Evolutionary conservation across 2,113 vertebrate genomes (phyloP), one percentile per base, ranked within the genome.

Genomic region (Spermophilus dauricus): DNA sequence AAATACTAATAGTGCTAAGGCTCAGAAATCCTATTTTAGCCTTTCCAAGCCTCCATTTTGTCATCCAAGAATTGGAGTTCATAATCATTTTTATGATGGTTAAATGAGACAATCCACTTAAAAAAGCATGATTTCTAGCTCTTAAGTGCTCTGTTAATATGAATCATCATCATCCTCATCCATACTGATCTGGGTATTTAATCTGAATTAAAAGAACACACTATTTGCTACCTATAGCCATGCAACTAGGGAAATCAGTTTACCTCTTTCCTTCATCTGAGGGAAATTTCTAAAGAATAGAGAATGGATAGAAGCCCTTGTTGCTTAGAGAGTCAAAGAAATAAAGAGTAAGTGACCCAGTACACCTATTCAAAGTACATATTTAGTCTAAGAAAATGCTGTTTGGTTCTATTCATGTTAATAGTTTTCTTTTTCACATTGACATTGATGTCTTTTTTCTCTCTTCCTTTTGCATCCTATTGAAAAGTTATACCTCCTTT

Each of bases 251-350:
- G 20, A 58, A 85, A 39, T 56, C 2, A 8, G 3, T 89, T 93
- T 91, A 56, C 22, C 39, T 76, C 10, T 75, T 94, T 63, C 37
- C 51, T 95, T 92, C 78, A 90, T 86, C 39, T 82, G n/a, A 69
- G 82, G 48, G 83, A 94, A 92, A 87, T 69, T 39, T 88, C 81
- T 87, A 78, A 89, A 84, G 70, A 93, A 70, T 56, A 13, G 6
- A 6, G 26, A 78, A 53, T 22, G 30, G 34, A 78, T 34, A 90
- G 70, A 63, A 48, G 14, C 30, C 39, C 39, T 53, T 85, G 26
- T 83, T 65, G 13, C 32, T 88, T 87, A 65, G 17, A 92, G 37
- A 90, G 22, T 80, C 34, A 95, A 78, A 97, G 70, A 72, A 42
- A 63, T 81, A 90, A 32, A 76, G 88, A 32, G 5, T 83, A 91